Conservation (phyloP, 2,888 invertebrate species). For the Agonopterix arenella region DNA sequence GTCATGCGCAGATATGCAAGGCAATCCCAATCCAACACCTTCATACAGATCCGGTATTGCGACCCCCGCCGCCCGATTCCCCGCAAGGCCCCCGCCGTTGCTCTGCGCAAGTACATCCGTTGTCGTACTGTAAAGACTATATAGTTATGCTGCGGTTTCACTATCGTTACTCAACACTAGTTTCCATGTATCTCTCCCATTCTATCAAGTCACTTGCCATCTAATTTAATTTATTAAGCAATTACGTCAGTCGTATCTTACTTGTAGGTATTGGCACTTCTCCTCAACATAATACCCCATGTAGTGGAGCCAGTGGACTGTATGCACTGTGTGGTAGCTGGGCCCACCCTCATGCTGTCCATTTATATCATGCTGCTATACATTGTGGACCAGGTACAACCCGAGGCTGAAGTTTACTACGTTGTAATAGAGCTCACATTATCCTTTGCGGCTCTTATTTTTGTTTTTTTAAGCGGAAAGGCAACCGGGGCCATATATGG, state of each 20-base stretch:
- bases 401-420: slow-evolving; percentile 59
- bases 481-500: slow-evolving; percentile 52
- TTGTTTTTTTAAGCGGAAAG: slow-evolving; percentile 34
- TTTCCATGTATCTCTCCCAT: no score
- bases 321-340: slow-evolving; percentile 52
- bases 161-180: not conserved
- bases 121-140: no score
- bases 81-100: no score
- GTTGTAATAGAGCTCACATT: slow-evolving; percentile 37
- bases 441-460: slow-evolving; percentile 32
- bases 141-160: no score
- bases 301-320: slow-evolving; percentile 54
- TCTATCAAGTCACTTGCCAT: no score
- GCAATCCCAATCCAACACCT: no score
- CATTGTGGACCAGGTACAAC: slow-evolving; percentile 60
- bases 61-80: no score
- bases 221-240: slow-evolving; percentile 6
- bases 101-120: no score
- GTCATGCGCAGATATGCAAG: no score
- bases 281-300: slow-evolving; percentile 61
- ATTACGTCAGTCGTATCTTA: slow-evolving; percentile 27
- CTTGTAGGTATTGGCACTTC: slow-evolving; percentile 68
- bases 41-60: no score
- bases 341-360: slow-evolving; percentile 61
- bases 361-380: slow-evolving; percentile 55